Conservation (phyloP, 2,797 vertebrate genomes). For the Anolis apletophallus region DNA sequence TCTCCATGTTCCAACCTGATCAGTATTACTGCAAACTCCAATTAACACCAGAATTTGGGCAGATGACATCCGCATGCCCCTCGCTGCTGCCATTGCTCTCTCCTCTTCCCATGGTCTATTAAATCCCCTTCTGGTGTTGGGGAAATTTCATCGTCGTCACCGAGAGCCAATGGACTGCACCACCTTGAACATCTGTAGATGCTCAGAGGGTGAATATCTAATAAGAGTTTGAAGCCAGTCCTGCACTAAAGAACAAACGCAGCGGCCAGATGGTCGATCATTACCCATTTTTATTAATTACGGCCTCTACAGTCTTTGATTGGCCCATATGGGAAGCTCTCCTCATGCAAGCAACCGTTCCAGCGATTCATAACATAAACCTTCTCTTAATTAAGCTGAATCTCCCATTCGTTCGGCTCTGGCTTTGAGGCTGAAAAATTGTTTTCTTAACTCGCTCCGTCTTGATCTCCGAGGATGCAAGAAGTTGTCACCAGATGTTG, state of each 20-base stretch:
- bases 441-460: slow-evolving; percentile 48
- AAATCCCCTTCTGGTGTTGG: slow-evolving; percentile 15
- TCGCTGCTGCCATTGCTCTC: too few species aligned
- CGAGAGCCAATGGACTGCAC: slow-evolving; percentile 1
- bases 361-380: slow-evolving; percentile 42
- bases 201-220: slow-evolving; percentile 57
- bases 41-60: background rate
- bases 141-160: slow-evolving; percentile 44
- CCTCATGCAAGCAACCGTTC: background rate
- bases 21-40: slow-evolving; percentile 6
- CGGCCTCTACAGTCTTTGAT: slow-evolving; percentile 17
- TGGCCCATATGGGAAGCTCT: slow-evolving; percentile 50
- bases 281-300: slow-evolving; percentile 67
- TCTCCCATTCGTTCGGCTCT: slow-evolving; percentile 16
- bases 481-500: slow-evolving; percentile 31
- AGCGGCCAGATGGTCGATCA: slow-evolving; percentile 61
- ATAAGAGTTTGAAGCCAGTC: slow-evolving; percentile 49
- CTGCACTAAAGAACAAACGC: background rate
- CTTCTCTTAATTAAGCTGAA: slow-evolving; percentile 36
- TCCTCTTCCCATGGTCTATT: background rate
- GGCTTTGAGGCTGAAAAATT: slow-evolving; percentile 27
- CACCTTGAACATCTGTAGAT: slow-evolving; percentile 41
- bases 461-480: slow-evolving; percentile 1
- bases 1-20: accelerated
- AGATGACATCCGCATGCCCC: background rate